Evolutionary conservation across 1,140 invertebrate genomes (phyloP).

Genomic region (Mercenaria mercenaria): DNA sequence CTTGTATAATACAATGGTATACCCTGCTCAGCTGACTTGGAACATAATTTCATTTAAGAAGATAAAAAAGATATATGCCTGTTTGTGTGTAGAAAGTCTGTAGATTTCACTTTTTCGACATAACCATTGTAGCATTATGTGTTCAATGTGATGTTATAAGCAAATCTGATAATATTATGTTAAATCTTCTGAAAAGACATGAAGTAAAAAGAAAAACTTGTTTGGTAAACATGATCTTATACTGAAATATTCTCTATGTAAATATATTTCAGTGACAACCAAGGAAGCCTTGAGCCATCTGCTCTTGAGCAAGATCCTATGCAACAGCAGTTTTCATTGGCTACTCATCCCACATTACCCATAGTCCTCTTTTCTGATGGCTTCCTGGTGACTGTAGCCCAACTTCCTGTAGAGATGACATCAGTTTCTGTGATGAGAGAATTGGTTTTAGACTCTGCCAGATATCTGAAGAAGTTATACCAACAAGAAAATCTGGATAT

Average conservation of each 20-base stretch:
- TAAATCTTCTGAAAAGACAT: too few relatives aligned
- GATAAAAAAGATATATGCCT: too few relatives aligned
- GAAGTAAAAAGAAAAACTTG: too few relatives aligned
- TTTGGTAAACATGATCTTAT: too few relatives aligned
- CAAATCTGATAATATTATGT: too few relatives aligned
- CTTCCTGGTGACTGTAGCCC: slow-evolving; percentile 82
- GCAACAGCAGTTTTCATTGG: slow-evolving; percentile 83
- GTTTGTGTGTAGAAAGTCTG: too few relatives aligned
- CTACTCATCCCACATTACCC: slow-evolving; percentile 82
- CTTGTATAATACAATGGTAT: too few relatives aligned
- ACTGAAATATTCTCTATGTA: neutral
- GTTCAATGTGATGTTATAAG: too few relatives aligned
- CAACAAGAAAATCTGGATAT: slow-evolving; percentile 75
- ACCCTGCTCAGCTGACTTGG: too few relatives aligned
- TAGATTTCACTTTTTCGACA: too few relatives aligned
- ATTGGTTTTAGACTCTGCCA: slow-evolving; percentile 78
- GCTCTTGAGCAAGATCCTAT: slow-evolving; percentile 69
- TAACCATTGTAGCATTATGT: too few relatives aligned
- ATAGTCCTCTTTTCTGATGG: slow-evolving; percentile 85
- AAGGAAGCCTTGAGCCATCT: slow-evolving; percentile 52
- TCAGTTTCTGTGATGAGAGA: slow-evolving; percentile 79
- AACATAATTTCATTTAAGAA: too few relatives aligned
- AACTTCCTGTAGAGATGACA: slow-evolving; percentile 77
- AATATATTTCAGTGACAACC: slow-evolving; percentile 49
- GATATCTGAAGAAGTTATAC: slow-evolving; percentile 75